These are phyloP conservation scores for Fabriciana adippe DNA, from an alignment of 2,888 invertebrate genomes.

Conservation along the genomic window DNA sequence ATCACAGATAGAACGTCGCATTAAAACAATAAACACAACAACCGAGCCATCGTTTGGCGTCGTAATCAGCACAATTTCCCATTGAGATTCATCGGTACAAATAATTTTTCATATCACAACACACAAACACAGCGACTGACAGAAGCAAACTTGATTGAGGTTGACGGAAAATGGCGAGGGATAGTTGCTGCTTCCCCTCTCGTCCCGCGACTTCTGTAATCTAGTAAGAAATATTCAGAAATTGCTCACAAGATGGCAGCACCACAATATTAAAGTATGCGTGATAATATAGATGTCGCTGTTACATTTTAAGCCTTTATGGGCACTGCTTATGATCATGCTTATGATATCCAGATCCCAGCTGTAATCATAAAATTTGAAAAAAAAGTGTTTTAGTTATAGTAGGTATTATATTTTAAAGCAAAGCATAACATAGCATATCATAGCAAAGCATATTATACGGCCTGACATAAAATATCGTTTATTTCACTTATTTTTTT, in stretches of 20 bases:
- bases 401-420: not conserved
- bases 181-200: slow-evolving; percentile 58
- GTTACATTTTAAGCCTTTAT: not conserved
- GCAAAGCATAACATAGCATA: no score
- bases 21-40: slow-evolving; percentile 79
- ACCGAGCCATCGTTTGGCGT: slow-evolving; percentile 78
- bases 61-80: slow-evolving; percentile 79
- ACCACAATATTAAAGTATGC: slow-evolving; percentile 19
- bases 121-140: slow-evolving; percentile 82
- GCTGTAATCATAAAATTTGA: no score
- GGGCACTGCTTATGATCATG: no score
- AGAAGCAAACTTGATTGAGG: slow-evolving; percentile 79
- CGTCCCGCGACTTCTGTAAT: slow-evolving; percentile 61
- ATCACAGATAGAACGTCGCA: slow-evolving; percentile 77
- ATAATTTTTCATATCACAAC: slow-evolving; percentile 80
- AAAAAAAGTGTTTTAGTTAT: no score
- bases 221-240: slow-evolving; percentile 33
- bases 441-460: not conserved
- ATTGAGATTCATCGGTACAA: slow-evolving; percentile 79
- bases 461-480: no score
- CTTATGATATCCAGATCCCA: no score
- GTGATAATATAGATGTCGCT: slow-evolving; percentile 49
- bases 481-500: no score
- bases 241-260: slow-evolving; percentile 56
- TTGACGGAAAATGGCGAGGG: slow-evolving; percentile 77